Base-by-base conservation (phyloP, 1,140 invertebrate species). In the Chrysomallon squamiferum region DNA sequence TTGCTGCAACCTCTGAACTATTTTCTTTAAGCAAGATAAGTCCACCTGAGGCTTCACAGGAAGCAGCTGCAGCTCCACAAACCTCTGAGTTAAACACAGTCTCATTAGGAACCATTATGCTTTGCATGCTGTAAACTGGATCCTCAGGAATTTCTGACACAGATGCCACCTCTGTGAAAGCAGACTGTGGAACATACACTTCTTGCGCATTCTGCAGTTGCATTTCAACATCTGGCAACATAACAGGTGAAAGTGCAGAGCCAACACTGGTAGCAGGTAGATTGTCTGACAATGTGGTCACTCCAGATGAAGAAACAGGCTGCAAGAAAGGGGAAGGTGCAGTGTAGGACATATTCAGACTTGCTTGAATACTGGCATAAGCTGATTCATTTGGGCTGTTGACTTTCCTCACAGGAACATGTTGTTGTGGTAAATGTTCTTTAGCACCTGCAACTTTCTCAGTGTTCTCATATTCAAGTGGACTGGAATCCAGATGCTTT, bases 141-240 rank as follows among this genome's bases (percentile, higher is more conserved):
- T 65, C 58, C 1, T 38, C 62, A 57, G 68, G 68, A 11, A 69
- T 65, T 25, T 69, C 68, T n/a, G 32, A 29, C 58, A 69, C 38
- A 43, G 43, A 50, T 32, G 35, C 45, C 9, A 35, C 60, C 56
- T 71, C 68, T 15, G 57, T 56, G 35, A 71, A 71, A 29, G 52
- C 30, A 9, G 33, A 29, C 7, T 59, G 62, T n/a, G 68, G 64
- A 18, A 66, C 15, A n/a, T 62, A 50, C 35, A 59, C 45, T 43
- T 66, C 68, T 30, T 63, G 49, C n/a, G 68, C 33, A 33, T 71
- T 64, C 41, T 59, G 29, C 27, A 70, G 56, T 33, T 50, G 50
- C 2, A 29, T 47, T 11, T 70, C 68, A 27, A 58, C 15, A 18
- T 38, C 33, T 7, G 29, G 30, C 33, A 59, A 20, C 58, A 38